Evolutionary conservation across 2,797 vertebrate species (phyloP), one percentile per base, ranked within the genome.

Genomic region (Kryptolebias ocellatus): DNA sequence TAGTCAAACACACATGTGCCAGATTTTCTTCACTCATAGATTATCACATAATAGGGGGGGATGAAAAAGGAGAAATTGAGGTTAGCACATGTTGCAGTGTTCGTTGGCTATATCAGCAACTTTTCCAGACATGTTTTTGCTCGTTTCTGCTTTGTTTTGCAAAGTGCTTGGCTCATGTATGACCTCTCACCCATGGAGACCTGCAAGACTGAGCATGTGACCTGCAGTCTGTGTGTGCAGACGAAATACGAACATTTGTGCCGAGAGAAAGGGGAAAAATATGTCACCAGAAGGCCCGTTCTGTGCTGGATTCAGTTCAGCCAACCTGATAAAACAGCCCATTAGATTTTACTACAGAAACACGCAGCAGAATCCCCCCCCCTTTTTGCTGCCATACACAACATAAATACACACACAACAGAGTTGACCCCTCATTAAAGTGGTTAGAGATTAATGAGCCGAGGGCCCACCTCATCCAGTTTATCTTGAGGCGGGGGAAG

Each of bases 401-500:
- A 20, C 8, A 5, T 11, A 53, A 0, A 50, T 53, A 63, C 39
- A 49, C n/a, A 28, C n/a, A 50, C 52, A 65, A 52, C 37, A 73
- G 67, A 56, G 20, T 1, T 72, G 65, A 71, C 70, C 82, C 72
- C 59, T 85, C 70, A 74, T 90, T 89, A 88, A 89, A 87, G 83
- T 49, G 77, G 91, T 92, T 88, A 90, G 14, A 47, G 74, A 83
- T 88, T 89, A 88, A 89, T 81, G 81, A 89, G 67, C 63, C 66
- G 81, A 89, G 79, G 65, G 70, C 50, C 63, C 49, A 64, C 61
- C 77, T 87, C 87, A 92, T 89, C 89, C 80, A 64, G 62, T 90
- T 87, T 66, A 76, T 61, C 72, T 59, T 0, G 15, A 81, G 65
- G 84, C 64, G 39, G 70, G 49, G 15, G 78, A 62, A 42, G 76